Base-by-base conservation (phyloP, 2,888 invertebrate species). In the Amphiduros pacificus region DNA sequence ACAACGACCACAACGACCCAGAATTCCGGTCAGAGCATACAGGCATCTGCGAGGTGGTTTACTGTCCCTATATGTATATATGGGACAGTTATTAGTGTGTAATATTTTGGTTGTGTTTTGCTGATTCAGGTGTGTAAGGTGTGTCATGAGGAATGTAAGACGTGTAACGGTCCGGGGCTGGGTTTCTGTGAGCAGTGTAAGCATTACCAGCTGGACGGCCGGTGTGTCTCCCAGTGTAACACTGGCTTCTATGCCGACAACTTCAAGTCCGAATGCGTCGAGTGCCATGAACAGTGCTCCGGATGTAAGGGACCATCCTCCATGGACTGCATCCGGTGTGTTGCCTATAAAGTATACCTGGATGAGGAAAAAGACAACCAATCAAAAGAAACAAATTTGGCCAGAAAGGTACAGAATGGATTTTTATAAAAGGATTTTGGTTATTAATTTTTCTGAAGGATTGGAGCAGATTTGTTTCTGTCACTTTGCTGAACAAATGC, bases 101-200 rank as follows among this genome's bases (percentile, higher is more conserved):
- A n/a, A n/a, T n/a, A n/a, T n/a, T n/a, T n/a, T n/a, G n/a, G n/a
- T n/a, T 17, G n/a, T 44, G n/a, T 44, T 6, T 44, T 44, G 44
- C n/a, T 44, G n/a, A 65, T 66, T 0, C 66, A 82, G 81, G 89
- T 94, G 32, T 97, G 97, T 77, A 87, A 92, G 64, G 91, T 90
- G 80, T 97, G 97, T 78, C 93, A 97, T 84, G 89, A 91, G 0
- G 85, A 92, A 44, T 97, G 97, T 79, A 89, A 90, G 69, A 89
- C 90, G 67, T 97, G 97, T 80, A 90, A 90, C 6, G 92, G 91
- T 1, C 93, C 91, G 75, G 94, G 95, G 27, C 91, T 92, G 72
- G 64, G 57, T 1, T 92, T 94, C 73, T 97, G 96, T 79, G 89
- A 90, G 73, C 90, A 91, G 70, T 97, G 97, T 79, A 88, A 89